Evolutionary conservation across 2,797 vertebrate genomes (phyloP).

Genomic region (Pangasius larnaudii): DNA sequence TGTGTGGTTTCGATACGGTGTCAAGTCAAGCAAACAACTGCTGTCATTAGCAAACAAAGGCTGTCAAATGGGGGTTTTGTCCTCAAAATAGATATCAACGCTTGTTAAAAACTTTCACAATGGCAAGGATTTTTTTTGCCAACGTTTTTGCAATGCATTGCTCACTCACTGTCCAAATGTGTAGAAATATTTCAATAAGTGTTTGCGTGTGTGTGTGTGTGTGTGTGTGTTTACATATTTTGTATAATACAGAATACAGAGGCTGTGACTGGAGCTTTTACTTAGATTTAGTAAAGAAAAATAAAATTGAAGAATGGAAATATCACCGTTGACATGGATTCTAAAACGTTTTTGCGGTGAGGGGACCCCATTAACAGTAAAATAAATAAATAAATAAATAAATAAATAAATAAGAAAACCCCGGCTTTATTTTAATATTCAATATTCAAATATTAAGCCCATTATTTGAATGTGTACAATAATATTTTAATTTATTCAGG

Average conservation of each 20-base stretch:
- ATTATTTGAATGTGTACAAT: neutral
- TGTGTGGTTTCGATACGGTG: neutral
- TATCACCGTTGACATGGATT: neutral
- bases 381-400: too few relatives aligned
- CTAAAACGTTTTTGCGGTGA: neutral
- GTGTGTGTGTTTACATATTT: too few relatives aligned
- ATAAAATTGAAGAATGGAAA: neutral
- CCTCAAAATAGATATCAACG: neutral
- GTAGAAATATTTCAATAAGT: too few relatives aligned
- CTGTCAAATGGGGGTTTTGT: neutral
- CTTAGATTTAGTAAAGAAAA: neutral
- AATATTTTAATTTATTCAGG: neutral
- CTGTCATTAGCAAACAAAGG: slow-evolving; percentile 7
- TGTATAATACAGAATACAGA: too few relatives aligned
- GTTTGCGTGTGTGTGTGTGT: too few relatives aligned
- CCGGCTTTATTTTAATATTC: neutral
- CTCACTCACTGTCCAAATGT: neutral
- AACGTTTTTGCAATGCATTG: neutral
- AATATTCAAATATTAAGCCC: neutral
- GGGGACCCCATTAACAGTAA: neutral
- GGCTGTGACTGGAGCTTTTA: too few relatives aligned
- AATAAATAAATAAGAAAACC: neutral
- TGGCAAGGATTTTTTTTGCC: neutral
- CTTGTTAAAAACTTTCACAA: neutral
- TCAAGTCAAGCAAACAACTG: neutral